These are phyloP conservation scores for Saimiri boliviensis DNA, from an alignment of 2,113 vertebrate species.

Conservation along the genomic window DNA sequence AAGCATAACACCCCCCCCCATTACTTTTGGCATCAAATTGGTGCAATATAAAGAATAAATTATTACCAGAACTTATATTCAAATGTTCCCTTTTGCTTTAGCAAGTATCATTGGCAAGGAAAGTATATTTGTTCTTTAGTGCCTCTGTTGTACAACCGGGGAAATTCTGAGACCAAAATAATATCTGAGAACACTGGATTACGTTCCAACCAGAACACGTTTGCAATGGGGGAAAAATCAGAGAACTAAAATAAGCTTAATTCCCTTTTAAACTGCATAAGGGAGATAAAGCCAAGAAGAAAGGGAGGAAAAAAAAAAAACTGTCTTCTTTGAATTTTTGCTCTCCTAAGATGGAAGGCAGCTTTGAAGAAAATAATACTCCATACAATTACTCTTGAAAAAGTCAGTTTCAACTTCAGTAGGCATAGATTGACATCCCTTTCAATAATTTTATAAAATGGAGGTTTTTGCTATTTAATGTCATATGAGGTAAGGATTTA, in stretches of 20 bases:
- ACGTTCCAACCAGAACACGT: not conserved
- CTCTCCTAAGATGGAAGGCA: constrained; percentile 34
- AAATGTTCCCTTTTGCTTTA: constrained; percentile 1
- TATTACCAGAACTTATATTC: not conserved
- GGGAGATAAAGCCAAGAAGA: not conserved
- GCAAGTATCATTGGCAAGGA: not conserved
- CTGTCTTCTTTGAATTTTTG: constrained; percentile 56
- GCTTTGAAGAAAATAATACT: constrained; percentile 55
- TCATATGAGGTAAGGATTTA: constrained; percentile 62
- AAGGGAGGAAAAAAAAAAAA: not conserved
- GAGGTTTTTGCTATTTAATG: constrained; percentile 59
- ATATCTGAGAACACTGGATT: not conserved
- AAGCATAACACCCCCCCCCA: not conserved
- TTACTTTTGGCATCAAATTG: not conserved
- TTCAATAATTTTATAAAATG: constrained; percentile 54
- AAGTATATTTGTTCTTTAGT: not conserved
- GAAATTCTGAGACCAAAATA: not conserved
- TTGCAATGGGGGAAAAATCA: not conserved
- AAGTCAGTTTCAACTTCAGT: constrained; percentile 53
- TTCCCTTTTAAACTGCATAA: constrained; percentile 43
- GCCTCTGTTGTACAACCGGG: not conserved
- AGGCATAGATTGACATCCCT: constrained; percentile 44
- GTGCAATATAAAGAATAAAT: constrained; percentile 31
- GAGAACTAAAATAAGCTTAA: constrained; percentile 50
- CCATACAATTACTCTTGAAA: constrained; percentile 37